Percentiles rank a stretch among this genome's conserved stretches.
Evolutionary conservation across 1,140 invertebrate species (phyloP).

Genomic region (Battus philenor): DNA sequence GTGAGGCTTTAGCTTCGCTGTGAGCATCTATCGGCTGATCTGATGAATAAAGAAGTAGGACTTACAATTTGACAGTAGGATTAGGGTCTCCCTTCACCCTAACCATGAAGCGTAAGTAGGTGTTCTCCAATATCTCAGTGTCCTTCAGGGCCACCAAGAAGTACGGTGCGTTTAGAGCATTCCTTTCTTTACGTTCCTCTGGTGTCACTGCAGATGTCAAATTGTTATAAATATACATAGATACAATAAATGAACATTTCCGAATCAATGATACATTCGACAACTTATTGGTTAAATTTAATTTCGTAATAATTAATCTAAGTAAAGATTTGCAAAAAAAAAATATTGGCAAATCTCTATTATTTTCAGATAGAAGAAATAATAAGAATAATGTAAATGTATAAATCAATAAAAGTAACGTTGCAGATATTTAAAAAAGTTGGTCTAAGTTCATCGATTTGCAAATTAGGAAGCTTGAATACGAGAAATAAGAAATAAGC

Average conservation of each 20-base stretch:
- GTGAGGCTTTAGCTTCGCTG: too few species aligned
- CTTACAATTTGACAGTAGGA: conserved; percentile 91
- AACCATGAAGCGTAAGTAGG: conserved; percentile 92
- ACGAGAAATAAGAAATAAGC: conserved; percentile 8
- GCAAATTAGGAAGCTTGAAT: conserved; percentile 9
- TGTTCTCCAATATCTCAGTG: conserved; percentile 90
- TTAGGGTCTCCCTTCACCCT: conserved; percentile 92
- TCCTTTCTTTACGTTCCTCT: conserved; percentile 82
- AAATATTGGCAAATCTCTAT: too few species aligned
- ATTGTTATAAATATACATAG: too few species aligned
- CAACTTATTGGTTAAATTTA: too few species aligned
- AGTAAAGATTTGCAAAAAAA: too few species aligned
- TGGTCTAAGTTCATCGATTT: background rate
- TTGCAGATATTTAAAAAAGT: too few species aligned
- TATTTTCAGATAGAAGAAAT: too few species aligned
- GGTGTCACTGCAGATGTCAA: conserved; percentile 80
- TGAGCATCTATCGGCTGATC: too few species aligned
- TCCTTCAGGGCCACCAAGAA: conserved; percentile 91
- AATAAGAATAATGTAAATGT: too few species aligned
- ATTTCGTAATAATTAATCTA: conserved; percentile 4
- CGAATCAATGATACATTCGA: too few species aligned
- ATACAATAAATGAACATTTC: too few species aligned
- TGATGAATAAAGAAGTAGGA: conserved; percentile 38
- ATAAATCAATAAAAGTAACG: too few species aligned
- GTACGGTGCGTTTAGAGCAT: conserved; percentile 84